Evolutionary conservation across 2,113 vertebrate species (phyloP), one percentile per base, ranked within the genome.

Genomic region (Paracanthobrama guichenoti): DNA sequence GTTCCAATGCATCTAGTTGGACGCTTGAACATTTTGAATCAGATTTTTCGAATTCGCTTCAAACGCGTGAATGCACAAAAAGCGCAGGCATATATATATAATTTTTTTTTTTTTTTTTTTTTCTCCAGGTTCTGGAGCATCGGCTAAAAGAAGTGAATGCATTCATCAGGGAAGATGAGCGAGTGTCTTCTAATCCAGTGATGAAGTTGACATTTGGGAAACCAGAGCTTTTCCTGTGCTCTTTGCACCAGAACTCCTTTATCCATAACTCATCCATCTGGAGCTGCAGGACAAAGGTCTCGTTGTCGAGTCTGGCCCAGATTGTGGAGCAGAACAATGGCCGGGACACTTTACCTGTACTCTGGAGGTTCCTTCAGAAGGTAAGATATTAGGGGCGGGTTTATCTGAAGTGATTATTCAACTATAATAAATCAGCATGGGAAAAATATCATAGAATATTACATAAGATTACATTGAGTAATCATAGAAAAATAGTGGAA

Each of bases 311-410:
- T 89, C 92, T 98, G 81, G 88, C 91, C 4, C 95, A 97, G 8
- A 82, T 97, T 0, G 91, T 98, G 50, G 96, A 96, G 91, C 96
- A 96, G 66, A 95, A 95, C 77, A 93, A 94, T 0, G 96, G 94
- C 84, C 94, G 89, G 81, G 96, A 97, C 35, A 26, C 44, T 0
- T 86, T 97, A 26, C 96, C 97, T 1, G 83, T 98, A 2, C 93
- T 98, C 44, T 97, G 96, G 95, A 95, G 91, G 71, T 98, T 98
- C 89, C 92, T 98, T 82, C 96, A 97, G 57, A 96, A 89, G 94
- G 97, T 66, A 60, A 35, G 42, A 44, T 42, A 42, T 42, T 42
- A 39, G 39, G 35, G 39, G 4, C 4, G 4, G 3, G 3, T 35
- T 59, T 59, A n/a, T 60, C 22, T 60, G 1, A 24, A 24, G n/a